Evolutionary conservation across 2,888 invertebrate genomes (phyloP).

Genomic region (Keiferia lycopersicella): DNA sequence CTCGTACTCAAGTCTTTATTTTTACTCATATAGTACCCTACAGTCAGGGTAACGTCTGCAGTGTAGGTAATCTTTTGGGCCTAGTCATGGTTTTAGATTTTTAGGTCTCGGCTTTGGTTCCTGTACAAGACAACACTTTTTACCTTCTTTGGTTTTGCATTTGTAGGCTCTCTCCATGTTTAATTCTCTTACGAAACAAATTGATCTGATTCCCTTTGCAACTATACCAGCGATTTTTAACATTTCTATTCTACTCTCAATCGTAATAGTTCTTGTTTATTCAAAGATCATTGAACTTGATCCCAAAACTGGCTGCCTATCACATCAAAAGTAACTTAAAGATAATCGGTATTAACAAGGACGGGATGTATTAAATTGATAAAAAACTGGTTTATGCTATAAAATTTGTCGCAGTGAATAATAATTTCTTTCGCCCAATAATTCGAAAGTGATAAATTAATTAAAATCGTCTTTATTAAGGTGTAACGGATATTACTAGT

Average conservation of each 20-base stretch:
- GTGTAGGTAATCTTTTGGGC: too few species aligned
- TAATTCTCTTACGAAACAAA: too few species aligned
- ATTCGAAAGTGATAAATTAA: conserved; percentile 20
- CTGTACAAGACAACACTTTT: neutral
- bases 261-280: neutral
- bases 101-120: neutral
- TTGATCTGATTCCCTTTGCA: too few species aligned
- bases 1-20: neutral
- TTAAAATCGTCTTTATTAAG: neutral
- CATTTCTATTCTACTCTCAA: neutral
- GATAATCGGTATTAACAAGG: conserved; percentile 14
- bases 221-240: too few species aligned
- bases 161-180: neutral
- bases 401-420: conserved; percentile 2
- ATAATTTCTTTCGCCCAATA: conserved; percentile 25
- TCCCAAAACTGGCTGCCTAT: conserved; percentile 15
- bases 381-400: conserved; percentile 22
- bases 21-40: neutral
- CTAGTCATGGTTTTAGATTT: neutral
- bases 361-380: conserved; percentile 24
- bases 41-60: too few species aligned
- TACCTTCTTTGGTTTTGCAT: neutral
- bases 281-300: conserved; percentile 15
- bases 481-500: conserved; percentile 8
- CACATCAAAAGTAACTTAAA: conserved; percentile 6